A percentile compares a stretch with the other conserved stretches of the same genome.
Evolutionary conservation across 92 coral and sea anemone genomes (phyloP).

Genomic region (Virgularia gustaviana): DNA sequence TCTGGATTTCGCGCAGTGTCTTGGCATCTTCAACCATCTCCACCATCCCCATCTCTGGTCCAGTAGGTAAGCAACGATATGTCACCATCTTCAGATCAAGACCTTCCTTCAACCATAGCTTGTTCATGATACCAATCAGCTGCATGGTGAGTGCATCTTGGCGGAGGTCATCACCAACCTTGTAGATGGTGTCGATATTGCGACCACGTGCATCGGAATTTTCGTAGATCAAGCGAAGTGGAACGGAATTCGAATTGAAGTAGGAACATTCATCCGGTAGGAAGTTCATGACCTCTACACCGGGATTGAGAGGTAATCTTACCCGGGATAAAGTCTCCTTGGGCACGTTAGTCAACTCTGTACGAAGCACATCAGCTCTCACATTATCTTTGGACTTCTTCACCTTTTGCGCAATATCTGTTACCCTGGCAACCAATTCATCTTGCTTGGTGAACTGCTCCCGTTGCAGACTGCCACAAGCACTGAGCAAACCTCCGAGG

Average conservation of each 20-base stretch:
- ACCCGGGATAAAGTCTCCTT: slow-evolving; percentile 61
- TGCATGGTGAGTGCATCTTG: slow-evolving; percentile 96
- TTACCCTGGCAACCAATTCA: slow-evolving; percentile 77
- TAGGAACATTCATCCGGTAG: slow-evolving; percentile 70
- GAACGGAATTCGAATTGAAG: slow-evolving; percentile 94
- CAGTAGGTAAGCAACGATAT: slow-evolving; percentile 94
- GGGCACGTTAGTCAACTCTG: slow-evolving; percentile 75
- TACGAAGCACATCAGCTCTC: slow-evolving; percentile 66
- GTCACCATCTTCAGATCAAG: slow-evolving; percentile 94
- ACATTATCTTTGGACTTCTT: slow-evolving; percentile 68
- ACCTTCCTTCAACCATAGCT: slow-evolving; percentile 94
- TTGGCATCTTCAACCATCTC: slow-evolving; percentile 82
- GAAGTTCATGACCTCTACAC: slow-evolving; percentile 74
- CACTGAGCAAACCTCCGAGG: slow-evolving; percentile 79
- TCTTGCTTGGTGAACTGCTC: slow-evolving; percentile 90
- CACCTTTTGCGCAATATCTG: slow-evolving; percentile 80
- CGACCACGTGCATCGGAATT: slow-evolving; percentile 88
- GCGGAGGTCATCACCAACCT: slow-evolving; percentile 95
- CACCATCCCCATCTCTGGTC: slow-evolving; percentile 89
- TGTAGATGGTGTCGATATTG: slow-evolving; percentile 84
- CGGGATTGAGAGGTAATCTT: slow-evolving; percentile 87
- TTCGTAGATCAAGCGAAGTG: slow-evolving; percentile 75
- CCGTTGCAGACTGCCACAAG: slow-evolving; percentile 89
- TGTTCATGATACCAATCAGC: slow-evolving; percentile 94
- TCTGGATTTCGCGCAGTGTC: slow-evolving; percentile 91